Conservation (phyloP, 2,113 vertebrate genomes). For the Melanostigma gelatinosum region DNA sequence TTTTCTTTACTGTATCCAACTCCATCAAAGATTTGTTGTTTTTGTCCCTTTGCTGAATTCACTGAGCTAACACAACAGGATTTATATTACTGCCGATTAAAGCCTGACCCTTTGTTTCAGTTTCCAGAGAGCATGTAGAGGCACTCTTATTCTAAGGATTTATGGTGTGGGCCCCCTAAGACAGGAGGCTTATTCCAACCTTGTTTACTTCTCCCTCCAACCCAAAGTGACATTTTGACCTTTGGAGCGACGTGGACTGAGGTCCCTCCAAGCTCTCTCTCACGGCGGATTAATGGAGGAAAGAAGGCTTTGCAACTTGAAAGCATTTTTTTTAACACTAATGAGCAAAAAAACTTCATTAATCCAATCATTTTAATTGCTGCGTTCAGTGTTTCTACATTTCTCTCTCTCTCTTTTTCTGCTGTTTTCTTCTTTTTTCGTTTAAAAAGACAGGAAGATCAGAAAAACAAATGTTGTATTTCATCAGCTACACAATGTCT, state of each 20-base stretch:
- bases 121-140: constrained; percentile 44
- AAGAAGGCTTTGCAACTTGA: constrained; percentile 75
- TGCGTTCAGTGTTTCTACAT: constrained; percentile 1
- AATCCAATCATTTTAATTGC: constrained; percentile 62
- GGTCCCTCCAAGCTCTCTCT: constrained; percentile 61
- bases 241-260: constrained; percentile 64
- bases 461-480: neutral
- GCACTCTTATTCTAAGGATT: constrained; percentile 67
- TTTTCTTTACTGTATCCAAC: neutral
- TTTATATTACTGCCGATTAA: constrained; percentile 41
- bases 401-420: neutral
- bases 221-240: constrained; percentile 74
- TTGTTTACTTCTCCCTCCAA: constrained; percentile 73
- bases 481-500: neutral
- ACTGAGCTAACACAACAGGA: constrained; percentile 36
- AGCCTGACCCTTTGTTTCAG: constrained; percentile 51
- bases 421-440: neutral
- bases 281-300: constrained; percentile 71
- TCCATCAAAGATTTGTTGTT: neutral
- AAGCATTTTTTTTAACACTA: constrained; percentile 76
- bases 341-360: constrained; percentile 67
- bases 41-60: neutral
- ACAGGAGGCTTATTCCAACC: constrained; percentile 64
- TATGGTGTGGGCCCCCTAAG: constrained; percentile 61
- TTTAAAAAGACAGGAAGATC: neutral